These are phyloP conservation scores for Novumbra hubbsi DNA, from an alignment of 2,797 vertebrate genomes.

Conservation along the genomic window DNA sequence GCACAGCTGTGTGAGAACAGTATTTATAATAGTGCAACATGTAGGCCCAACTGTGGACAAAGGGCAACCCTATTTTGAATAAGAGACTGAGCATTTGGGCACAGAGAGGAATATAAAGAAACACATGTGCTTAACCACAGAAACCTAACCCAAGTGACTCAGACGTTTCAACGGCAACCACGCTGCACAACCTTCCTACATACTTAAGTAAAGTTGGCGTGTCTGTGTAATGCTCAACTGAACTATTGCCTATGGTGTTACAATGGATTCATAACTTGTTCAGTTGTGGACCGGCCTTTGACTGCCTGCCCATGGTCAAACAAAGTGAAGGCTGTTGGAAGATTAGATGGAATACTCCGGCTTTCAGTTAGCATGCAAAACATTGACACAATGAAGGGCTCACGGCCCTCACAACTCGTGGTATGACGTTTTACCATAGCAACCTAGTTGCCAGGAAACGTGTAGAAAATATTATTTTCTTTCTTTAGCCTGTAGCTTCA, in stretches of 20 bases:
- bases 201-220: slow-evolving; percentile 13
- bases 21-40: neutral
- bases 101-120: neutral
- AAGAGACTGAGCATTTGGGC: neutral
- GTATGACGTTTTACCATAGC: slow-evolving; percentile 10
- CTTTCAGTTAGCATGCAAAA: slow-evolving; percentile 21
- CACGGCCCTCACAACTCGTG: neutral
- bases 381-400: neutral
- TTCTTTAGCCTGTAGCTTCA: slow-evolving; percentile 12
- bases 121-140: slow-evolving; percentile 10
- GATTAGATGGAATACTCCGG: slow-evolving; percentile 19
- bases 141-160: slow-evolving; percentile 25
- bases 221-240: neutral
- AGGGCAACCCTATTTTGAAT: neutral
- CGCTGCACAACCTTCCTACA: neutral
- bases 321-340: neutral
- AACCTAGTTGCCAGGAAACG: neutral
- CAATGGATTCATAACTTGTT: slow-evolving; percentile 3
- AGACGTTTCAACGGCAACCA: slow-evolving; percentile 15
- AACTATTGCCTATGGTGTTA: neutral
- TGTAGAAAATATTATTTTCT: neutral
- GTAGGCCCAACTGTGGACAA: neutral
- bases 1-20: neutral
- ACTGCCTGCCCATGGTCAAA: neutral
- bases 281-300: neutral